Evolutionary conservation across 2,797 vertebrate species (phyloP).

Genomic region (Gallinago solitaria): DNA sequence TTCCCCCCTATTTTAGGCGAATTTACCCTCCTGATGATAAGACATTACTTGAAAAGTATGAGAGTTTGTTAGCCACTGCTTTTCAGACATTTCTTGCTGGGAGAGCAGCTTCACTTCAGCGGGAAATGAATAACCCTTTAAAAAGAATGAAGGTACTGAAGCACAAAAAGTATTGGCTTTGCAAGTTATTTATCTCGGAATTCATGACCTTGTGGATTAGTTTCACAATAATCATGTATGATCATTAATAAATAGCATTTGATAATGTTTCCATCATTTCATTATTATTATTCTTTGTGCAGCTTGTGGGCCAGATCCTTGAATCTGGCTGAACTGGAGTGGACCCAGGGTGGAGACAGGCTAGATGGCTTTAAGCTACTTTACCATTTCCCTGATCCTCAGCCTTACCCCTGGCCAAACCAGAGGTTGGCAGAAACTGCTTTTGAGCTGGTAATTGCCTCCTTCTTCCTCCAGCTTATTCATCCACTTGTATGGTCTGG

Average conservation of each 20-base stretch:
- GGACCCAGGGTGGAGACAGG: not conserved
- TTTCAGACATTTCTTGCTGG: slow-evolving; percentile 99
- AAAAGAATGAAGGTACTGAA: slow-evolving; percentile 96
- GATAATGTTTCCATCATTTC: slow-evolving; percentile 3
- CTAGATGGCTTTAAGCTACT: slow-evolving; percentile 22
- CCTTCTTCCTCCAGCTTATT: slow-evolving; percentile 12
- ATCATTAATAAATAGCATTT: slow-evolving; percentile 10
- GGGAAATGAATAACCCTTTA: slow-evolving; percentile 98
- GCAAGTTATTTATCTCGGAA: not conserved
- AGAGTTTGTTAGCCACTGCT: slow-evolving; percentile 92
- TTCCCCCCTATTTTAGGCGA: slow-evolving; percentile 78
- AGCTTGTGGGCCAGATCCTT: slow-evolving; percentile 24
- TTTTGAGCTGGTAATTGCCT: slow-evolving; percentile 24
- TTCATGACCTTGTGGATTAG: not conserved
- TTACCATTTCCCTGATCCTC: not conserved
- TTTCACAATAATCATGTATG: not conserved
- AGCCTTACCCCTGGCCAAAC: slow-evolving; percentile 21
- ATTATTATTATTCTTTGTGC: slow-evolving; percentile 15
- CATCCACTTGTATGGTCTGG: not conserved
- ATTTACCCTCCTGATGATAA: slow-evolving; percentile 99
- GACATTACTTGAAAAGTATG: slow-evolving; percentile 96
- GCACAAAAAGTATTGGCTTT: not conserved
- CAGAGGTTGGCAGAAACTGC: slow-evolving; percentile 33
- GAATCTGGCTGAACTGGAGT: slow-evolving; percentile 21
- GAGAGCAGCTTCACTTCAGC: slow-evolving; percentile 96